These are phyloP conservation scores for Zaprionus lineosus DNA, from an alignment of 2,888 invertebrate genomes.

Conservation along the genomic window DNA sequence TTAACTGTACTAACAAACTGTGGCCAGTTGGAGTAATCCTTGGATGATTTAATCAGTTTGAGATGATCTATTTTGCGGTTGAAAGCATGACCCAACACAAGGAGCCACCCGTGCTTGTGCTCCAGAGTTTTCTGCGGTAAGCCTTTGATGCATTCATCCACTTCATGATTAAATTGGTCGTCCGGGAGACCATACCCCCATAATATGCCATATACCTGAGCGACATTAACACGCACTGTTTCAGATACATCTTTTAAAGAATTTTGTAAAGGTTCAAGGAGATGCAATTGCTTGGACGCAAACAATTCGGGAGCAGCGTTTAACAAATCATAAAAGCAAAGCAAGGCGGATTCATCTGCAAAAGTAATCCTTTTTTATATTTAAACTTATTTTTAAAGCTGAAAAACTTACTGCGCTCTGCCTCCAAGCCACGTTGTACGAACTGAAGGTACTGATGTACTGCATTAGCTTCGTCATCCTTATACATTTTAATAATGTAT, in stretches of 20 bases:
- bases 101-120: conserved; percentile 89
- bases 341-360: conserved; percentile 83
- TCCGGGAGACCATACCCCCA: conserved; percentile 85
- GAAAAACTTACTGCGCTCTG: conserved; percentile 86
- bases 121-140: conserved; percentile 83
- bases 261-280: conserved; percentile 78
- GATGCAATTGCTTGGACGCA: conserved; percentile 85
- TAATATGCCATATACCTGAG: conserved; percentile 90
- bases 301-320: conserved; percentile 90
- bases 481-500: conserved; percentile 85
- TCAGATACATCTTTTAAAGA: conserved; percentile 89
- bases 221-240: conserved; percentile 88
- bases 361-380: too few relatives aligned
- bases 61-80: conserved; percentile 86
- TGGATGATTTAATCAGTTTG: conserved; percentile 80
- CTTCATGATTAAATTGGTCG: conserved; percentile 84
- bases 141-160: conserved; percentile 82
- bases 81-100: conserved; percentile 88
- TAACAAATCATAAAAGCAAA: conserved; percentile 92
- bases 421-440: conserved; percentile 86
- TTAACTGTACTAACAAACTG: conserved; percentile 85
- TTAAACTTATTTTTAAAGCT: not conserved
- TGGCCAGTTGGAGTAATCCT: conserved; percentile 84
- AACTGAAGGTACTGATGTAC: conserved; percentile 88
- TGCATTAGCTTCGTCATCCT: conserved; percentile 84